Base-by-base conservation (phyloP, 2,888 invertebrate species). In the Drosophila emarginata region DNA sequence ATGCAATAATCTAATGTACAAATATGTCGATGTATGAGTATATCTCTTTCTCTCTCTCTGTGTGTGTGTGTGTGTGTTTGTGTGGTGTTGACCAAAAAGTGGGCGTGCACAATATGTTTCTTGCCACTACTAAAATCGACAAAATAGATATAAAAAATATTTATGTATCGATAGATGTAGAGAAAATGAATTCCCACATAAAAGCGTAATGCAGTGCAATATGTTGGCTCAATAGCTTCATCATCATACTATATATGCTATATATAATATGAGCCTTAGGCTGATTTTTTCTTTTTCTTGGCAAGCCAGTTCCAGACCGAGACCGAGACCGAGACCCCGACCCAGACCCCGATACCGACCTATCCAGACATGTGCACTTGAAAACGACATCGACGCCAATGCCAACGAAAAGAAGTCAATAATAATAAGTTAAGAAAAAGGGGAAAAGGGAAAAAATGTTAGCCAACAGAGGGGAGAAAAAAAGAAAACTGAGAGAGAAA, bases 1-100 rank as follows among this genome's bases (percentile, higher is more conserved):
- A 79, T 84, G 84, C 88, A 86, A 88, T 86, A 86, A 87, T 88
- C 87, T 84, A 81, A 88, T 84, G 87, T 81, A 79, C 77, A 88
- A 87, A 88, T 88, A 86, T 87, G 85, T 45, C 45, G 14, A 45
- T 45, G 45, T 45, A 82, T 74, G 78, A 65, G 83, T 72, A 82
- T 87, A 70, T 72, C 63, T 21, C 36, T 37, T 11, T 57, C 36
- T 57, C 59, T 53, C n/a, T 50, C 61, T 21, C 28, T 51, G 32
- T 32, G 32, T 9, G 23, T 52, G 52, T 12, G 64, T n/a, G n/a
- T n/a, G n/a, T n/a, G n/a, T n/a, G n/a, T n/a, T n/a, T n/a, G 37
- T 39, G 28, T 61, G 32, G 6, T 32, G 32, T 32, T 32, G 14
- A 37, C 28, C 37, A 59, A 54, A 72, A 62, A 70, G 60, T 72